These are phyloP conservation scores for Dynastes maya DNA, from an alignment of 2,888 invertebrate species.

Conservation along the genomic window DNA sequence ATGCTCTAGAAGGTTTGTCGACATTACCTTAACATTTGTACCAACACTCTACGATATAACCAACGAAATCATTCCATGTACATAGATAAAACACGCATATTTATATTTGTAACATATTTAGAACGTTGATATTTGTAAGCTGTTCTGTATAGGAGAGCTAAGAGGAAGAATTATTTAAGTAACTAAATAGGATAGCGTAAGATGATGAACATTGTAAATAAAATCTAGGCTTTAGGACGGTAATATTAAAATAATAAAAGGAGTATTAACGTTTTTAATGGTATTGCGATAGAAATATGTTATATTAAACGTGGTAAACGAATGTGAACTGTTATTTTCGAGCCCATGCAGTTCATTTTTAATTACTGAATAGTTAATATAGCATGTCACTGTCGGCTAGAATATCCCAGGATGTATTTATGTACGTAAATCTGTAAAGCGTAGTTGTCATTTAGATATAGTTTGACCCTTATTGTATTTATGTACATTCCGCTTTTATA, in stretches of 20 bases:
- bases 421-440: conserved; percentile 26
- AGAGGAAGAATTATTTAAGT: background rate
- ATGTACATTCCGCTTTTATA: conserved; percentile 39
- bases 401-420: conserved; percentile 1
- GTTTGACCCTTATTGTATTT: background rate
- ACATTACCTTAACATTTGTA: too few species aligned
- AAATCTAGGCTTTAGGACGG: background rate
- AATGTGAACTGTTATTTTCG: conserved; percentile 53
- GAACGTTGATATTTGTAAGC: conserved; percentile 13
- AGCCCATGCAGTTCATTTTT: conserved; percentile 54
- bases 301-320: conserved; percentile 37
- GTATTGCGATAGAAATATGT: conserved; percentile 9
- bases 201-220: conserved; percentile 28
- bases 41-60: too few species aligned
- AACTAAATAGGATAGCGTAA: too few species aligned
- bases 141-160: conserved; percentile 18
- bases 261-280: background rate
- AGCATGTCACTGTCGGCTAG: background rate
- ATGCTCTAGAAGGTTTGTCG: too few species aligned
- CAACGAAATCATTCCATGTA: too few species aligned
- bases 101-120: conserved; percentile 13
- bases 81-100: background rate
- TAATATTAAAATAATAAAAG: conserved; percentile 3
- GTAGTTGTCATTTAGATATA: background rate
- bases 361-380: conserved; percentile 36